A percentile compares a stretch with the other conserved stretches of the same genome.
These are phyloP conservation scores for Mycteria americana DNA, from an alignment of 2,797 vertebrate genomes.

Conservation along the genomic window DNA sequence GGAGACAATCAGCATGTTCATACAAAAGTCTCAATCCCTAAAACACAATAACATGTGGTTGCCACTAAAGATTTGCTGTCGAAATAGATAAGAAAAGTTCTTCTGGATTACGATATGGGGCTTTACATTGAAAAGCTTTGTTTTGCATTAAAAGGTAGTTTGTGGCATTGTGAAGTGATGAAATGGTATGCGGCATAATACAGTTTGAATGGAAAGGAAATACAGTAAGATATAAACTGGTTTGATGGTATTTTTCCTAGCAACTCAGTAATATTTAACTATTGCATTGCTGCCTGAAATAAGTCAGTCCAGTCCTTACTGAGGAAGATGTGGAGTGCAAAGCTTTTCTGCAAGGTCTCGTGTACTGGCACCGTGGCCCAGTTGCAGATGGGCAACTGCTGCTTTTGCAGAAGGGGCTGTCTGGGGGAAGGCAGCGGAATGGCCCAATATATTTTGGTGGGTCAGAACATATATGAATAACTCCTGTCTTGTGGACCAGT, in stretches of 20 bases:
- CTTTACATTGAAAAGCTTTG: constrained; percentile 63
- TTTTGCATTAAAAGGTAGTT: constrained; percentile 58
- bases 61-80: constrained; percentile 66
- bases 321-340: neutral
- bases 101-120: constrained; percentile 56
- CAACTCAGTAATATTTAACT: neutral
- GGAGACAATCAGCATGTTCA: constrained; percentile 61
- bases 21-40: constrained; percentile 59
- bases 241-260: neutral
- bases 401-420: neutral
- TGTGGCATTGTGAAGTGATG: constrained; percentile 62
- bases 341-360: accelerated
- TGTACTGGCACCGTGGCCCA: accelerated
- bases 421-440: accelerated
- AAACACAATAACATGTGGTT: constrained; percentile 66
- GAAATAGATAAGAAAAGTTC: constrained; percentile 62
- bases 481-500: neutral
- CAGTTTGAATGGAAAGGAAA: constrained; percentile 32
- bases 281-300: neutral
- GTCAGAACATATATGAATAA: neutral
- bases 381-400: neutral
- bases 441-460: accelerated
- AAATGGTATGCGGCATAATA: constrained; percentile 33
- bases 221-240: neutral
- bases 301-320: neutral